Evolutionary conservation across 2,113 vertebrate species (phyloP).

Genomic region (Cairina moschata): DNA sequence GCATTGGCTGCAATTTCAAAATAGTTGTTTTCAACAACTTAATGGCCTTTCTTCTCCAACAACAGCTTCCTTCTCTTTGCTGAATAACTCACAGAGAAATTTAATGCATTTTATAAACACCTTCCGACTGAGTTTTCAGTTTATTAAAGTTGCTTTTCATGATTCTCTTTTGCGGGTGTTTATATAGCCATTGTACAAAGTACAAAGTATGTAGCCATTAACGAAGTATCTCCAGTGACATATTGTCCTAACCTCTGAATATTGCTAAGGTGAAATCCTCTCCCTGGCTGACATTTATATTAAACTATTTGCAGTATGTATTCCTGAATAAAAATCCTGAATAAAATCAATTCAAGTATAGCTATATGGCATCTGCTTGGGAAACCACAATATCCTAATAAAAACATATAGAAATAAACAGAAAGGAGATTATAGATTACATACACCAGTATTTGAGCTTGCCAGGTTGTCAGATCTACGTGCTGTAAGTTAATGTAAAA

Average conservation of each 20-base stretch:
- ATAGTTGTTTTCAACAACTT: not conserved
- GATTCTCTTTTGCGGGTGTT: not conserved
- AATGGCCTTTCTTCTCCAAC: not conserved
- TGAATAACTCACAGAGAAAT: not conserved
- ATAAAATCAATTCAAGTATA: not conserved
- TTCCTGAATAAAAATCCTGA: not conserved
- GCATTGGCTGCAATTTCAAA: not conserved
- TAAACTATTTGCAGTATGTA: not conserved
- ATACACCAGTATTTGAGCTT: not conserved
- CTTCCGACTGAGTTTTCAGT: not conserved
- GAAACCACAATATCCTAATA: not conserved
- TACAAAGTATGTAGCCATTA: not conserved
- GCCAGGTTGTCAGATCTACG: not conserved
- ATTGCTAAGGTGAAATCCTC: slow-evolving; percentile 3
- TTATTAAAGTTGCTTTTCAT: not conserved
- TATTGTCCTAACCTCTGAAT: slow-evolving; percentile 6
- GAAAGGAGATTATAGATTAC: not conserved
- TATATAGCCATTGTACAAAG: not conserved
- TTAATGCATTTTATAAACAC: not conserved
- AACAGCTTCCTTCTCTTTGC: not conserved
- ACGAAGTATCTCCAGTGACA: not conserved
- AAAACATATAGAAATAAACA: not conserved
- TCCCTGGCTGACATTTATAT: slow-evolving; percentile 29
- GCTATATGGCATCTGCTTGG: not conserved
- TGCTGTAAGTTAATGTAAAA: not conserved